These are phyloP conservation scores for Nannospalax galili DNA, from an alignment of 2,113 vertebrate genomes.

Conservation along the genomic window DNA sequence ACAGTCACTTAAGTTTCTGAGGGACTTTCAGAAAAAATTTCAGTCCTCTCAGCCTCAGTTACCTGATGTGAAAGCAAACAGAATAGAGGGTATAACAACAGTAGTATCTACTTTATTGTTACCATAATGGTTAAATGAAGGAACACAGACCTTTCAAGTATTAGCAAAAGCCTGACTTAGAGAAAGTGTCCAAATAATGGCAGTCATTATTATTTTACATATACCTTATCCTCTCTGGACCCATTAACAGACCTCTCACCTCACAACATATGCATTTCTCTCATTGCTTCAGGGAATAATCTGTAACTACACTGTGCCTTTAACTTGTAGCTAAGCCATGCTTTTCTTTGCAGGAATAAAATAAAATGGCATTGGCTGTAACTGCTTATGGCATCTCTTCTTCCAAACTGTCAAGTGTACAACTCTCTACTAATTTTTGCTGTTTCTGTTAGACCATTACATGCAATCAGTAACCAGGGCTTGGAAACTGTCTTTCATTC, in stretches of 20 bases:
- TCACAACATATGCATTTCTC: background rate
- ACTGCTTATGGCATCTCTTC: background rate
- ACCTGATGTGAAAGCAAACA: background rate
- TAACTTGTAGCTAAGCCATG: background rate
- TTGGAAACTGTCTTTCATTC: background rate
- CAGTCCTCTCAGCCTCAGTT: background rate
- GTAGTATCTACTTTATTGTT: background rate
- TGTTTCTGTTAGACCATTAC: background rate
- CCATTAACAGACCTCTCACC: background rate
- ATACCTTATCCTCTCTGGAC: background rate
- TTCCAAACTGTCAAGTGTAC: background rate
- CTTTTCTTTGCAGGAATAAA: conserved; percentile 24
- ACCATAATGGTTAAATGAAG: background rate
- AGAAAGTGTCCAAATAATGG: background rate
- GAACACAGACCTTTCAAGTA: background rate
- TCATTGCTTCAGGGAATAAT: background rate
- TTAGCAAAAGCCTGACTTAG: background rate
- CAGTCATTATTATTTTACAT: background rate
- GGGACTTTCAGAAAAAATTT: background rate
- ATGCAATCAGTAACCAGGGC: background rate
- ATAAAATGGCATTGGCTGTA: background rate
- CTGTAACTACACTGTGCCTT: background rate
- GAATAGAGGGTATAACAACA: background rate
- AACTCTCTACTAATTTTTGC: background rate
- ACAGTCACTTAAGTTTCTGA: background rate